A percentile compares a stretch with the other conserved stretches of the same genome.
phyloP scores from a whole-genome alignment of 1,140 invertebrate species.

The Orius insidiosus region DNA sequence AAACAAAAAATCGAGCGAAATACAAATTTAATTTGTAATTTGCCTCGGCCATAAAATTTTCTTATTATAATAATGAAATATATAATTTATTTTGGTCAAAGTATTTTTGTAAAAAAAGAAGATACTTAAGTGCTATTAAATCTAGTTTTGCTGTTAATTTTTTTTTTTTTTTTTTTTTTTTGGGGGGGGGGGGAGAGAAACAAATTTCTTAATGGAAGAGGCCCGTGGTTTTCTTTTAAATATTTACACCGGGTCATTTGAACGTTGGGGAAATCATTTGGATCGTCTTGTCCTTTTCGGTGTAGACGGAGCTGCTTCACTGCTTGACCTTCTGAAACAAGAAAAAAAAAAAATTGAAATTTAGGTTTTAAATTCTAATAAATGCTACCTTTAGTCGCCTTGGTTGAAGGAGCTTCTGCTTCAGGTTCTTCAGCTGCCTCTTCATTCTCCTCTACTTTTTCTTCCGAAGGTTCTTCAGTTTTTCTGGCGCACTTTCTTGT shows the following conservation, averaged over 20 bases:
- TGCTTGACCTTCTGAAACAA: too few relatives aligned
- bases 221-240: too few relatives aligned
- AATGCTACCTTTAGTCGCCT: not conserved
- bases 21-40: slow-evolving; percentile 7
- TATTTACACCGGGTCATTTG: too few relatives aligned
- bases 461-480: not conserved
- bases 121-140: too few relatives aligned
- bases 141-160: not conserved
- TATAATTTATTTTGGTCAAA: not conserved
- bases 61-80: not conserved
- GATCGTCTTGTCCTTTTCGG: not conserved
- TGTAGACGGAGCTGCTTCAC: not conserved
- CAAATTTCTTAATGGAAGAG: not conserved
- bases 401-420: slow-evolving; percentile 1
- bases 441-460: not conserved
- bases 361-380: too few relatives aligned
- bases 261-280: too few relatives aligned
- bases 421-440: not conserved
- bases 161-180: too few relatives aligned
- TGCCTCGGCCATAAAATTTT: not conserved
- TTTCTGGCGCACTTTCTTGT: slow-evolving; percentile 5
- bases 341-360: not conserved
- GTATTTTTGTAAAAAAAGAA: not conserved
- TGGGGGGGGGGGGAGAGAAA: not conserved
- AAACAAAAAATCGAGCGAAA: not conserved